Evolutionary conservation across 2,797 vertebrate genomes (phyloP).

Genomic region (Saxicola maurus): DNA sequence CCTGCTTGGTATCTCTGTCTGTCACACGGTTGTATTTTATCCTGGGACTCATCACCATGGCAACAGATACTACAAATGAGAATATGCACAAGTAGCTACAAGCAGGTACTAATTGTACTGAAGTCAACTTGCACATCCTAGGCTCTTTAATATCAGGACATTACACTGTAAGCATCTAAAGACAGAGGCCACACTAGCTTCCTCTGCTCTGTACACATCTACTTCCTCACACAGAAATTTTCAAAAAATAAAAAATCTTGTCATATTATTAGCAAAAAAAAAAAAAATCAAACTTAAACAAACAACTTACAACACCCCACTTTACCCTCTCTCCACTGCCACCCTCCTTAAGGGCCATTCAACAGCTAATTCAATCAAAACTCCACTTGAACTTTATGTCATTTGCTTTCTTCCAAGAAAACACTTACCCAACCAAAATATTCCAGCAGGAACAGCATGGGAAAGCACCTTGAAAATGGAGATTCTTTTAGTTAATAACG

Average conservation of each 20-base stretch:
- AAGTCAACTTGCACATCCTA: not conserved
- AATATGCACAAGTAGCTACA: not conserved
- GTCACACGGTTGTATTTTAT: not conserved
- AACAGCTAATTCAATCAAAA: not conserved
- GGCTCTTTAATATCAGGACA: not conserved
- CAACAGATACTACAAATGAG: not conserved
- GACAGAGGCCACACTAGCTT: not conserved
- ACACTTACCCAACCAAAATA: slow-evolving; percentile 83
- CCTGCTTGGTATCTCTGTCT: not conserved
- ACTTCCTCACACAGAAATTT: not conserved
- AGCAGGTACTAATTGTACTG: not conserved
- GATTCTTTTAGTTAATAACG: slow-evolving; percentile 76
- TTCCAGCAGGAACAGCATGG: slow-evolving; percentile 83
- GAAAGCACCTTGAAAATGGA: slow-evolving; percentile 72
- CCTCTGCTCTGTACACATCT: not conserved
- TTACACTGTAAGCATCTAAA: not conserved
- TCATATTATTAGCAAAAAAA: not conserved
- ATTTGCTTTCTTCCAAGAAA: not conserved
- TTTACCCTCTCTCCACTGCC: not conserved
- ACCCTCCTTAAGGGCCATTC: not conserved
- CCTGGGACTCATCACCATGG: not conserved
- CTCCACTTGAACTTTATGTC: not conserved
- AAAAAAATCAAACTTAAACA: not conserved
- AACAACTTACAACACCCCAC: not conserved
- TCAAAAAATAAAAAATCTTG: not conserved